These are phyloP conservation scores for Acrocyrtus sp. DNA, from an alignment of 2,888 invertebrate genomes.

Conservation along the genomic window DNA sequence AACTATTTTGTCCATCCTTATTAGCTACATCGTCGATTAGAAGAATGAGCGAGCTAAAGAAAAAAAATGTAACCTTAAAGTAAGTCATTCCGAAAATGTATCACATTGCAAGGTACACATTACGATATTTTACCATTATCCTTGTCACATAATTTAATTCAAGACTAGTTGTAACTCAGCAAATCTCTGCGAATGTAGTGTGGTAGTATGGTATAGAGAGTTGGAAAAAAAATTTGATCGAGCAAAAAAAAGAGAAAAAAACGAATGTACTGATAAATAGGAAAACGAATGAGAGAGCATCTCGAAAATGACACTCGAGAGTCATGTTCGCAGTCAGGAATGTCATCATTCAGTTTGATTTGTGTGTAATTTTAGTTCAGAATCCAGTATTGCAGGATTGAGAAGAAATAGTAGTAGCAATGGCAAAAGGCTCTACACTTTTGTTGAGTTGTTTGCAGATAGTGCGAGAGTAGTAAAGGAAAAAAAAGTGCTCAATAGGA, in stretches of 20 bases:
- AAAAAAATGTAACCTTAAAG: too few relatives aligned
- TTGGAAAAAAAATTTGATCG: not conserved
- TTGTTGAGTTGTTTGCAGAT: not conserved
- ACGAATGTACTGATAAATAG: too few relatives aligned
- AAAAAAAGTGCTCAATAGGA: not conserved
- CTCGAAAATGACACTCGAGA: conserved; percentile 14
- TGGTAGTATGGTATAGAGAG: not conserved
- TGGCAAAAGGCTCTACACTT: not conserved
- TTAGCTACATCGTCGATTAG: too few relatives aligned
- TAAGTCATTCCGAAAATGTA: too few relatives aligned
- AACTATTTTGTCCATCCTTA: too few relatives aligned
- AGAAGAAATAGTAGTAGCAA: conserved; percentile 9
- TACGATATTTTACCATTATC: too few relatives aligned
- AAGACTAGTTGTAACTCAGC: too few relatives aligned
- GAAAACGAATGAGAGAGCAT: conserved; percentile 9
- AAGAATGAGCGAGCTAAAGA: too few relatives aligned
- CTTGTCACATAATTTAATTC: too few relatives aligned
- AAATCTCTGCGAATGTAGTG: not conserved
- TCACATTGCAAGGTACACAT: too few relatives aligned
- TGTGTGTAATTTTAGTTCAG: conserved; percentile 10
- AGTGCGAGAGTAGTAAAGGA: not conserved
- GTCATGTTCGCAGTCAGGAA: conserved; percentile 37
- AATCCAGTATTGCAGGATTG: conserved; percentile 34
- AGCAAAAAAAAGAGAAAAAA: not conserved
- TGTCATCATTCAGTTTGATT: conserved; percentile 12